phyloP scores from a whole-genome alignment of 2,113 vertebrate genomes.

The Ammodytes dubius region DNA sequence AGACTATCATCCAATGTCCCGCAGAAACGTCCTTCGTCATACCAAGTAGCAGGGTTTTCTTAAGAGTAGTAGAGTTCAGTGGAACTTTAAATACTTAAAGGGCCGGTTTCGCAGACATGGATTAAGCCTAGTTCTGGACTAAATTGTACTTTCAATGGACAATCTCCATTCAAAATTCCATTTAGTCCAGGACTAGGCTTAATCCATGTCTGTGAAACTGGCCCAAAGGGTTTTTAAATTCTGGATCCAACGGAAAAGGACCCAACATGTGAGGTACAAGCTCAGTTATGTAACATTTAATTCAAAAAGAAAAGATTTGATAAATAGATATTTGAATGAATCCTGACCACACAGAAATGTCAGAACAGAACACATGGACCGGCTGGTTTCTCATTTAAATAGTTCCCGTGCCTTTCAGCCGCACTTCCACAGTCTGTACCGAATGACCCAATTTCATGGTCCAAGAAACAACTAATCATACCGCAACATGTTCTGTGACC shows the following conservation, averaged over 20 bases:
- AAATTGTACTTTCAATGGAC: no score
- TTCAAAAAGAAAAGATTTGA: not conserved
- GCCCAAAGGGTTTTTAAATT: no score
- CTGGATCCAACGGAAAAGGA: not conserved
- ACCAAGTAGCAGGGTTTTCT: not conserved
- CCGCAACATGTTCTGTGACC: slow-evolving; percentile 68
- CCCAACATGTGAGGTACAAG: not conserved
- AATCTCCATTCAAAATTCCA: no score
- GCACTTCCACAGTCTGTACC: slow-evolving; percentile 40
- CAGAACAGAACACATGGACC: slow-evolving; percentile 4
- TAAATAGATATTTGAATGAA: slow-evolving; percentile 10
- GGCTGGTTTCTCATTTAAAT: slow-evolving; percentile 44
- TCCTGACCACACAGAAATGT: not conserved
- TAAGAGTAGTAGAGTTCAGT: no score
- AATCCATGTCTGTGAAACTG: no score
- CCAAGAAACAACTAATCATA: slow-evolving; percentile 71
- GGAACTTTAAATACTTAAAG: not conserved
- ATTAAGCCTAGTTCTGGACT: no score
- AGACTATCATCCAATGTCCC: not conserved
- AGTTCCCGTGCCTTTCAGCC: slow-evolving; percentile 45
- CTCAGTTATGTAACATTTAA: not conserved
- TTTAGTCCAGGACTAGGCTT: no score
- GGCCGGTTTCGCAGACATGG: no score
- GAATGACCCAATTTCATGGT: slow-evolving; percentile 68
- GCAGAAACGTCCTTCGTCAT: not conserved